Percentiles rank a stretch among this genome's conserved stretches.
phyloP scores from a whole-genome alignment of 2,888 invertebrate species.

The Athalia rosae region DNA sequence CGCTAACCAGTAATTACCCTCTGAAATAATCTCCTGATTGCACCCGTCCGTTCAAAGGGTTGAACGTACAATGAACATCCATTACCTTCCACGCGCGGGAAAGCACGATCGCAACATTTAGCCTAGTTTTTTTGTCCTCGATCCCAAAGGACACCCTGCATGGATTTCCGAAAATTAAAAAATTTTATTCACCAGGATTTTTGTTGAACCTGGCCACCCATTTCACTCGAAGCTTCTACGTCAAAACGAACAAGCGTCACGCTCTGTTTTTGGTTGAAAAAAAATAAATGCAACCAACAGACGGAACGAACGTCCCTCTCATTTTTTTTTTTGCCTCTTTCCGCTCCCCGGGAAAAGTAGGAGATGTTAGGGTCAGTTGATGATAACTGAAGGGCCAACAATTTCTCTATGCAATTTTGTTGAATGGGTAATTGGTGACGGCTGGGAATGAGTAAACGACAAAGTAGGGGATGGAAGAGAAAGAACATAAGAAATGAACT shows the following conservation, averaged over 20 bases:
- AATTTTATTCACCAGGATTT: not conserved
- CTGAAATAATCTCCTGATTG: constrained; percentile 24
- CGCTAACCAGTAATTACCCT: constrained; percentile 23
- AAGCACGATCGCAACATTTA: not conserved
- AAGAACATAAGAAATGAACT: not conserved
- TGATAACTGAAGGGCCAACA: too few relatives aligned
- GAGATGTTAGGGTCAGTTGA: too few relatives aligned
- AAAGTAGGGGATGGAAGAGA: not conserved
- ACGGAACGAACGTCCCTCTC: too few relatives aligned
- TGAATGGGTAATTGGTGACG: not conserved
- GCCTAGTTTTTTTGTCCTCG: not conserved
- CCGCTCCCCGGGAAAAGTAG: too few relatives aligned
- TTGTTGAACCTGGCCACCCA: too few relatives aligned
- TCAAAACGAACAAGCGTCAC: too few relatives aligned
- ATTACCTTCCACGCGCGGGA: constrained; percentile 1
- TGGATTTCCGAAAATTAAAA: not conserved
- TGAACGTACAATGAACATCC: constrained; percentile 28
- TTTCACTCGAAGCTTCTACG: too few relatives aligned
- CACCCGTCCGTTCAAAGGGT: constrained; percentile 11
- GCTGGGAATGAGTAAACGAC: not conserved
- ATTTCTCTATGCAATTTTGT: too few relatives aligned
- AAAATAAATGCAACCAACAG: too few relatives aligned
- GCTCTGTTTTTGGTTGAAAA: too few relatives aligned
- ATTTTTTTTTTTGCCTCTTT: too few relatives aligned
- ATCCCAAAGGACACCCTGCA: not conserved